A percentile compares a stretch with the other conserved stretches of the same genome.
These are phyloP conservation scores for Drosophila kanapiae DNA, from an alignment of 1,140 invertebrate genomes.

Conservation along the genomic window DNA sequence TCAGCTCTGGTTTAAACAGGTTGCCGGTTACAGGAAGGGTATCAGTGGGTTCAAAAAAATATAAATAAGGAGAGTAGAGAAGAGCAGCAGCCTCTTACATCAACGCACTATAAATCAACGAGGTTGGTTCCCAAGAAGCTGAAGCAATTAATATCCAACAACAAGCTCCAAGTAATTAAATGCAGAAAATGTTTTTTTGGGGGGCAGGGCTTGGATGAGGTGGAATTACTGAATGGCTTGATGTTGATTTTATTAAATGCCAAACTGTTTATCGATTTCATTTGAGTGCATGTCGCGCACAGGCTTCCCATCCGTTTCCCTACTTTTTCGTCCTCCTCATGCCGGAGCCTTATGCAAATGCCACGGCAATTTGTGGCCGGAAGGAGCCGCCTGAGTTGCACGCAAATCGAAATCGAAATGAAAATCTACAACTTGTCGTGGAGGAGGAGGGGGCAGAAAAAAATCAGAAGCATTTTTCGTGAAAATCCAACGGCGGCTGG, in stretches of 20 bases:
- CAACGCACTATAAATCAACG: conserved; percentile 18
- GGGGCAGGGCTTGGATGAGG: too few relatives aligned
- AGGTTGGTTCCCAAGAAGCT: not conserved
- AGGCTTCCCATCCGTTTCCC: conserved; percentile 34
- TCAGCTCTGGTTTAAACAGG: conserved; percentile 13
- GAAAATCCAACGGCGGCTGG: conserved; percentile 32
- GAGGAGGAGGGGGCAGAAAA: conserved; percentile 9
- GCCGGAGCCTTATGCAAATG: conserved; percentile 56
- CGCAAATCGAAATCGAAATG: conserved; percentile 72
- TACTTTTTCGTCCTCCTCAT: not conserved
- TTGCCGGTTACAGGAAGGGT: not conserved
- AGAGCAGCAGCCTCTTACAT: not conserved
- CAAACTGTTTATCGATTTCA: conserved; percentile 73
- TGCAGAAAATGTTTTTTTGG: conserved; percentile 3
- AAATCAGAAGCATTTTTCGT: conserved; percentile 27
- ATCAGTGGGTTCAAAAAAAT: conserved; percentile 13
- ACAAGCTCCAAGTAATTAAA: conserved; percentile 28
- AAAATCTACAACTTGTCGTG: conserved; percentile 79
- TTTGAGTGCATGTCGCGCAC: conserved; percentile 66
- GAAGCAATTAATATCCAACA: conserved; percentile 29
- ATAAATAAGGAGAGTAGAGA: not conserved
- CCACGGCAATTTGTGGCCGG: conserved; percentile 54
- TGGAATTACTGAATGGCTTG: conserved; percentile 19
- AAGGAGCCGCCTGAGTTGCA: conserved; percentile 23
- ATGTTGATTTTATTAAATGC: conserved; percentile 71